Base-by-base conservation (phyloP, 1,140 invertebrate genomes). In the Belonocnema kinseyi region DNA sequence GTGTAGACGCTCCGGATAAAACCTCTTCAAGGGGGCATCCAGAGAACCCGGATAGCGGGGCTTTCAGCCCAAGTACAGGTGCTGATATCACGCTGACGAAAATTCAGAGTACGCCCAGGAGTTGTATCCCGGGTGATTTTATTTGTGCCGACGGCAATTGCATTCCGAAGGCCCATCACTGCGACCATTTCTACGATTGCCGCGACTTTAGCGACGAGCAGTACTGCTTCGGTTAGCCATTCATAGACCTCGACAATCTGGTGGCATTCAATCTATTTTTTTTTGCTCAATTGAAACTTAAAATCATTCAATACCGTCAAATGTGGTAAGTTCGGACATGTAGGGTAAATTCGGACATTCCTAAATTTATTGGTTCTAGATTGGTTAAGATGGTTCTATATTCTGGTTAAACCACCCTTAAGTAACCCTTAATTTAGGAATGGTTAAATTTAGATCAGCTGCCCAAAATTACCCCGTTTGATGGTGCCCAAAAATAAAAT, bases 171-270 rank as follows among this genome's bases (percentile, higher is more conserved):
- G 90, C 92, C 80, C 93, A 95, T 85, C 94, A 95, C 88, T 97
- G 97, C 92, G 96, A 98, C 93, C 95, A 96, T 92, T 94, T 93
- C 90, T 95, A 95, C 93, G 96, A 98, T 93, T 98, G 97, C 93
- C 93, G 93, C 90, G 97, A 98, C 93, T 95, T 96, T 93, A 97
- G 96, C 82, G 97, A 98, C 92, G 97, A 98, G 93, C 95, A 96
- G 90, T 95, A 96, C 91, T 98, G 97, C 93, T 93, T 95, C 92
- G 92, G 92, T 93, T 93, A 93, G 92, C 89, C 85, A 85, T 87
- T 80, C 82, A 80, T 85, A 85, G 80, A 86, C 80, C 84, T 83
- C 76, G 88, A 89, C 78, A 87, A 89, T 90, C 86, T 88, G 85
- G 75, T 79, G 84, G 82, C 83, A 82, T 82, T 70, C 40, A 17